Base-by-base conservation (phyloP, 2,113 vertebrate genomes). In the Furnarius figulus region DNA sequence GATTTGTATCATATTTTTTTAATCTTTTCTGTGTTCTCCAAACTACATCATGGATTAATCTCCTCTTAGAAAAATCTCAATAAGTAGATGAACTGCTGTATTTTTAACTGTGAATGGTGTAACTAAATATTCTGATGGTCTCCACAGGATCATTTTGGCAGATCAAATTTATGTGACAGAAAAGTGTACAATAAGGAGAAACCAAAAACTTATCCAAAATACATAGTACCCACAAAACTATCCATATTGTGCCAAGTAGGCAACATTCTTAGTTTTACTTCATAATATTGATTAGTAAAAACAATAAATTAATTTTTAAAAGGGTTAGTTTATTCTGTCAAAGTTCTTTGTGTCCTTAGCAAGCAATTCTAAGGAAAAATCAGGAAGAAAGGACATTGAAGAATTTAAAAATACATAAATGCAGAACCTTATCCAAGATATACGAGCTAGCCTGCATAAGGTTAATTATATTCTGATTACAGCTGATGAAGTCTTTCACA, bases 361-460 rank as follows among this genome's bases (percentile, higher is more conserved):
- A 65, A 75, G 13, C 4, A 75, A 30, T 59, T 67, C 13, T 39
- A 92, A 42, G 22, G 52, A 73, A 70, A 71, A 63, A 8, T 81
- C 6, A 35, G 47, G 74, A 84, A 58, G 7, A 68, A 85, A 58
- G 6, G 1, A 27, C 52, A 42, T 2, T 52, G 14, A 75, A 79
- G 8, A n/a, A 85, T 59, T 82, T 16, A 35, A 89, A 85, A 73
- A 37, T 39, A 25, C 0, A 1, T 71, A 53, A 84, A 58, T 46
- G 15, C 3, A 58, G 17, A 46, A 31, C 85, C 10, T 62, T 22
- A 55, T 37, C 23, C 28, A 78, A 70, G 22, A 74, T 35, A n/a
- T 15, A 50, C 0, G 0, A 62, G 12, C 7, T 82, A 75, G 66
- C 22, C 9, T 52, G 28, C 28, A 20, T 59, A 39, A 30, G 42